Evolutionary conservation across 2,113 vertebrate genomes (phyloP), one percentile per base, ranked within the genome.

Genomic region (Toxostoma redivivum): DNA sequence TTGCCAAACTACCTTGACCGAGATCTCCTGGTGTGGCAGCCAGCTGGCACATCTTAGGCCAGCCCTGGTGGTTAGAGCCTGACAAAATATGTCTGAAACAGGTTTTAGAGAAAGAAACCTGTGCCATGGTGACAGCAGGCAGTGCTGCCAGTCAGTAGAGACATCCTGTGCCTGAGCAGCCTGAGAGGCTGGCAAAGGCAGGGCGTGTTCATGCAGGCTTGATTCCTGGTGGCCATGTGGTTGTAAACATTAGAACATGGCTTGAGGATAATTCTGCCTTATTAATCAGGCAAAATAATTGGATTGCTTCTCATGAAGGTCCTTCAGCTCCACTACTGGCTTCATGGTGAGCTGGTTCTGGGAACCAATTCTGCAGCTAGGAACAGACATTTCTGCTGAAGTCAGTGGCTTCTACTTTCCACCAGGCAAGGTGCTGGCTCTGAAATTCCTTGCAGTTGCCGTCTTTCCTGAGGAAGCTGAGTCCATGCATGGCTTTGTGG

Each of bases 361-460:
- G 58, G 57, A 89, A 40, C 8, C 2, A 12, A 9, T 27, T 57
- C 57, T 73, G 64, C 78, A 30, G 19, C 4, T 57, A 48, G 60
- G 62, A 71, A 14, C 35, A 48, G 78, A 42, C 7, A 22, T 37
- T 77, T 19, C 58, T 87, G 45, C 62, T 73, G 64, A 77, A 86
- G 65, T 12, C 18, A 15, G 17, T 28, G 83, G 78, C 92, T 92
- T 72, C 73, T 81, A 15, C 78, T 92, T 93, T 92, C 61, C 12
- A 77, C 35, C 38, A 58, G 24, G 30, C 81, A 80, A 87, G 47
- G 58, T 54, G 77, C 66, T 87, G 70, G 45, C 71, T 89, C 81
- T 17, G 25, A 66, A 74, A 56, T 64, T 37, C 1, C 2, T 40
- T 91, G 61, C 44, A 72, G 31, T 67, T 37, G 13, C 71, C 54